A percentile compares a stretch with the other conserved stretches of the same genome.
phyloP scores from a whole-genome alignment of 2,888 invertebrate species.

The Ashinkailepas kermadecensis region DNA sequence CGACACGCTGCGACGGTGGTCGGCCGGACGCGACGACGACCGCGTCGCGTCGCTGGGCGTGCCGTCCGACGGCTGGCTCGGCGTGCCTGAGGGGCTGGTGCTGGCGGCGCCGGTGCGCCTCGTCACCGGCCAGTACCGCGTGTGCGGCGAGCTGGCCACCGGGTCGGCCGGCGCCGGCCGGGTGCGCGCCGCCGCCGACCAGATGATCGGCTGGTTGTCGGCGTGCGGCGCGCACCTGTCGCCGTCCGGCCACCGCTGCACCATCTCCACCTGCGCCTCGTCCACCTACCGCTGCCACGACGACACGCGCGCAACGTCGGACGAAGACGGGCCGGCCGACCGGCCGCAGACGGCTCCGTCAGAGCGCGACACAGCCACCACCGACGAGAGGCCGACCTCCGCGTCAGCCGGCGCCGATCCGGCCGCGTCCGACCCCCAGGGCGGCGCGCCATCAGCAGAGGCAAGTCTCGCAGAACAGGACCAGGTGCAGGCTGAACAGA shows the following conservation, averaged over 20 bases:
- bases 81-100: constrained; percentile 14
- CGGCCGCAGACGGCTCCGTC: no score
- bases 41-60: neutral
- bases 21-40: neutral
- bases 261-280: neutral
- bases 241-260: neutral
- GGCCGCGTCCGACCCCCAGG: no score
- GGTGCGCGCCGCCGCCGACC: constrained; percentile 10
- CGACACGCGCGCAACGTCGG: neutral
- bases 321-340: neutral
- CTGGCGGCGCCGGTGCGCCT: constrained; percentile 5
- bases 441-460: no score
- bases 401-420: no score
- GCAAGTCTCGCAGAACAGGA: no score
- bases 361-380: neutral
- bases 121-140: neutral
- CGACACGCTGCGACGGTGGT: constrained; percentile 11
- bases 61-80: neutral
- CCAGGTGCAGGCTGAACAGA: no score
- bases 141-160: neutral
- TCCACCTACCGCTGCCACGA: neutral
- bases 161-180: neutral
- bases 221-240: neutral
- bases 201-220: neutral
- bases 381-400: no score